Base-by-base conservation (phyloP, 30 jellyfish, hydroid and myxozoan genomes). In the Phacellophora camtschatica region DNA sequence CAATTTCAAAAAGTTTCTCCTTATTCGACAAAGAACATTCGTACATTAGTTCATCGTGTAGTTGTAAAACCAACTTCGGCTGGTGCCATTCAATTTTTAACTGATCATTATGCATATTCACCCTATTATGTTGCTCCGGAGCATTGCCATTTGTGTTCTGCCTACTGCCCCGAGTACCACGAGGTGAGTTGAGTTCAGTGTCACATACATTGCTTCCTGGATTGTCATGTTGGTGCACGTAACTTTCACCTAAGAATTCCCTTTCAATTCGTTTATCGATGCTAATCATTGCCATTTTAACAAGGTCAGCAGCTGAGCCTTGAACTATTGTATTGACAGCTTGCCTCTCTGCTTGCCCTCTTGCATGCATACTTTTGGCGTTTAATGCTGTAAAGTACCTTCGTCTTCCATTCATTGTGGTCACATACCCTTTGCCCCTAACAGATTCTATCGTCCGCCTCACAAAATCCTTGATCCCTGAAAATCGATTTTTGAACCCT, bases 271-370 rank as follows among this genome's bases (percentile, higher is more conserved):
- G 43, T 22, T 39, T 51, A 62, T 81, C 94, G 35, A 93, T 81
- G 19, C 55, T 65, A 41, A 87, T 69, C 97, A 93, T 86, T 10
- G 99, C 99, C 6, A 2, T 43, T 50, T 93, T 93, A 34, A 82
- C 97, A 2, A 93, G 73, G 48, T 93, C 99, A 7, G 99, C 99
- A 12, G 99, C 99, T 1, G 99, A 93, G 1, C 99, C 99, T 57
- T 93, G 99, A 18, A 93, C 87, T 0, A 92, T 59, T 13, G 99
- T 78, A 45, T 93, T 93, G 0, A 93, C 97, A 4, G 99, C 96
- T 76, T 93, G 99, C 45, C 99, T 74, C 86, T 93, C 99, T 25
- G 99, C 99, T 33, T 86, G 99, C 41, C 95, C 37, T 68, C 84
- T 63, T 30, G 93, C 88, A 33, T 85, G 95, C n/a, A 32, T 35